phyloP scores from a whole-genome alignment of 2,113 vertebrate genomes.

The Tichodroma muraria region DNA sequence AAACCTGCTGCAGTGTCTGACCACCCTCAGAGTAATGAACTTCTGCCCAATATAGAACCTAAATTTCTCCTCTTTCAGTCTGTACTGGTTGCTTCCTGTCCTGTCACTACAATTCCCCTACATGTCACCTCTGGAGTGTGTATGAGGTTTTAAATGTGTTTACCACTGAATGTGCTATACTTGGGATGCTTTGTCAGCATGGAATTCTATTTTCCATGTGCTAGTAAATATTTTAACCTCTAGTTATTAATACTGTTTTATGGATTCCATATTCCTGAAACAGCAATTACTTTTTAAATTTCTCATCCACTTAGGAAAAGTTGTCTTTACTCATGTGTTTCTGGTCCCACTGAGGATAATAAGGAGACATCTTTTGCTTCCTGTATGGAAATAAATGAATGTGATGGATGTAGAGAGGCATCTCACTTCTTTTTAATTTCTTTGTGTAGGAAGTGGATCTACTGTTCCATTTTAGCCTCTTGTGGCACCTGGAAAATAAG shows the following conservation, averaged over 20 bases:
- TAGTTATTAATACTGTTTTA: background rate
- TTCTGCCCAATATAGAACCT: background rate
- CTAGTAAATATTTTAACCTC: background rate
- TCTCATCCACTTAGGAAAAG: background rate
- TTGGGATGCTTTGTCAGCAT: background rate
- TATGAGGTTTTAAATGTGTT: background rate
- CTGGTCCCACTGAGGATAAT: background rate
- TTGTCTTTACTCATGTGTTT: background rate
- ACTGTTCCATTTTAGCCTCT: background rate
- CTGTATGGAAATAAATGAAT: background rate
- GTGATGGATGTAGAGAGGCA: background rate
- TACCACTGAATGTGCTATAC: accelerated
- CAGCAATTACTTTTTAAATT: background rate
- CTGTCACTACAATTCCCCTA: background rate
- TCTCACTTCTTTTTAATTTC: background rate
- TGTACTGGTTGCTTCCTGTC: background rate
- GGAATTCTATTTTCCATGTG: background rate
- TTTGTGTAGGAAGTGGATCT: background rate
- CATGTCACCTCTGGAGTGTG: background rate
- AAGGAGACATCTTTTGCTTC: background rate
- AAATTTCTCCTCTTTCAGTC: background rate
- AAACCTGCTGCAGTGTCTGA: background rate
- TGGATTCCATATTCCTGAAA: background rate
- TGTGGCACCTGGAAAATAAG: background rate
- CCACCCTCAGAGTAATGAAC: background rate